Conservation (phyloP, 2,797 vertebrate genomes). For the Tragopan temminckii region DNA sequence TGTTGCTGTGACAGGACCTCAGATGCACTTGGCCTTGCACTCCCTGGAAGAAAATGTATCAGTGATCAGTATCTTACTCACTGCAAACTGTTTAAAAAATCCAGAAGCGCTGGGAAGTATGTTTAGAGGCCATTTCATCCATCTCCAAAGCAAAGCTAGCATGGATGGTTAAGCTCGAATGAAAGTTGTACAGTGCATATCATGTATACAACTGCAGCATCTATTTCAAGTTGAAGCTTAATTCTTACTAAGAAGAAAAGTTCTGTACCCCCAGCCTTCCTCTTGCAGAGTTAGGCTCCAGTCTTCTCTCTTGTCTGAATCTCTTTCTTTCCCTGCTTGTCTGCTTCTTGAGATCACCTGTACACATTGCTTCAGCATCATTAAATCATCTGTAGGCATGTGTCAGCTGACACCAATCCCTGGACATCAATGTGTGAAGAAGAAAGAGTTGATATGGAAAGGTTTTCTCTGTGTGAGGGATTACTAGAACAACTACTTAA, state of each 20-base stretch:
- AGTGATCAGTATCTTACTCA: background rate
- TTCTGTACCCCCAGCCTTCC: background rate
- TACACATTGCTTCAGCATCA: background rate
- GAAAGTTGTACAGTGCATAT: background rate
- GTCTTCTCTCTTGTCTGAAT: background rate
- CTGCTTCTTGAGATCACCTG: background rate
- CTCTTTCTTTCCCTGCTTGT: background rate
- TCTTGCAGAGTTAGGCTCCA: background rate
- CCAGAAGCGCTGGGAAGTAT: background rate
- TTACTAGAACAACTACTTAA: background rate
- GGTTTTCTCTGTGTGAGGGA: background rate
- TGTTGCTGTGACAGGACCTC: background rate
- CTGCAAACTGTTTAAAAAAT: background rate
- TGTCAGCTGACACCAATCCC: background rate
- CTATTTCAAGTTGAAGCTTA: background rate
- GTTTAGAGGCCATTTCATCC: background rate
- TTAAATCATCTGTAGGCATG: background rate
- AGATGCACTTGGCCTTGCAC: background rate
- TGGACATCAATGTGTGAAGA: background rate
- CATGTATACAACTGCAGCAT: background rate
- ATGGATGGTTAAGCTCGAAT: background rate
- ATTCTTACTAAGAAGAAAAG: background rate
- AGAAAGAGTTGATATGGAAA: background rate
- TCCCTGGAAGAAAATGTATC: background rate
- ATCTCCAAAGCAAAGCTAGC: background rate